Evolutionary conservation across 53 echinoderm and acorn worm genomes (phyloP).

Genomic region (Crossaster papposus): DNA sequence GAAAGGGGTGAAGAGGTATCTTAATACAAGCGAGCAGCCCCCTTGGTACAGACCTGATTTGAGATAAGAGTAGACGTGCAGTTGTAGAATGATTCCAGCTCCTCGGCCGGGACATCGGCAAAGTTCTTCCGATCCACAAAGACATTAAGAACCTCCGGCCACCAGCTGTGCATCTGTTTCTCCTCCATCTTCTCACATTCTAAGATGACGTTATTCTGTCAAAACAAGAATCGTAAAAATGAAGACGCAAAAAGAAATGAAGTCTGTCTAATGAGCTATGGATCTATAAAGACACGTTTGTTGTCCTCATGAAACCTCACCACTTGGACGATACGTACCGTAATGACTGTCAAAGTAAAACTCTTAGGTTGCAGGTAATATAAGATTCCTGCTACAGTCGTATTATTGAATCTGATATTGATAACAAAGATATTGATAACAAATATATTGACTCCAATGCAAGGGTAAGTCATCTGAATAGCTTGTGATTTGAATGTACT

Average conservation of each 20-base stretch:
- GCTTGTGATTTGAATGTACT: no score
- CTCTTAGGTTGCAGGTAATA: no score
- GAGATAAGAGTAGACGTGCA: slow-evolving; percentile 95
- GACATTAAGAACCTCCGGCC: slow-evolving; percentile 96
- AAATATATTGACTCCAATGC: no score
- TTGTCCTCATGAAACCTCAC: no score
- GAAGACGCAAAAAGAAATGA: not conserved
- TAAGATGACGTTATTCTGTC: slow-evolving; percentile 88
- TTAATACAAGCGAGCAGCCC: not conserved
- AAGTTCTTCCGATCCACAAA: slow-evolving; percentile 86
- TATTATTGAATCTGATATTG: no score
- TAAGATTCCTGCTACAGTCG: no score
- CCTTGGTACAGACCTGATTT: slow-evolving; percentile 75
- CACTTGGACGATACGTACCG: no score
- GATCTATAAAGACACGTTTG: no score
- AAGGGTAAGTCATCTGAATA: no score
- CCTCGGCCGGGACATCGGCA: slow-evolving; percentile 66
- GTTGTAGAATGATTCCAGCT: slow-evolving; percentile 86
- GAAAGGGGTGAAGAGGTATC: not conserved
- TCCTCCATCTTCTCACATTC: slow-evolving; percentile 99
- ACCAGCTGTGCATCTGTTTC: slow-evolving; percentile 98
- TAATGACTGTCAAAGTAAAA: no score
- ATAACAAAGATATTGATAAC: no score
- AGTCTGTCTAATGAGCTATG: not conserved
- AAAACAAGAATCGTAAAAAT: not conserved